Conservation (phyloP, 1,140 invertebrate species). For the Wiebesia pumilae region DNA sequence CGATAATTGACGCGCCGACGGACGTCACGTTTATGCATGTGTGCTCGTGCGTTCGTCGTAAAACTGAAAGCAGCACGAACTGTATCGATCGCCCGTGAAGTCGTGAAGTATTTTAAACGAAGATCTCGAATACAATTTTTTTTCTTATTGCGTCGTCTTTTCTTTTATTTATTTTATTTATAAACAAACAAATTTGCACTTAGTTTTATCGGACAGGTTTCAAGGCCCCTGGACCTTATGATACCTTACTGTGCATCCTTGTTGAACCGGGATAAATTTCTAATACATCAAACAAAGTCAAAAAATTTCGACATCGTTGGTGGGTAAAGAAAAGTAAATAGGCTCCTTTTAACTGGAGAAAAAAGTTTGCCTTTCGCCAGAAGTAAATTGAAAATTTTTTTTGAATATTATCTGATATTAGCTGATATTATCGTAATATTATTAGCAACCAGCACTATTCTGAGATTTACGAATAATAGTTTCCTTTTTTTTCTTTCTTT, state of each 20-base stretch:
- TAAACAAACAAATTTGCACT: background rate
- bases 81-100: background rate
- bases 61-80: background rate
- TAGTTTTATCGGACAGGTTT: too few relatives aligned
- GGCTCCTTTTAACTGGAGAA: background rate
- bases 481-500: background rate
- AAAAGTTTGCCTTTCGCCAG: background rate
- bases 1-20: conserved; percentile 26
- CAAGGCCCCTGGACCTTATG: background rate
- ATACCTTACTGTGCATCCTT: background rate
- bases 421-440: background rate
- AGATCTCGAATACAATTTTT: background rate
- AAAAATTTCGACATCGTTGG: background rate
- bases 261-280: background rate
- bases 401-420: background rate
- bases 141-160: background rate
- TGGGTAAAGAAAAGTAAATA: background rate
- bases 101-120: background rate
- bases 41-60: background rate
- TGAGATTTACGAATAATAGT: background rate
- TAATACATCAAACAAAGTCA: background rate
- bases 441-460: background rate
- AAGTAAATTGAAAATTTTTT: background rate
- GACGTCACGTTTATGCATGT: background rate
- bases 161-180: background rate